phyloP scores from a whole-genome alignment of 2,888 invertebrate genomes.

The Microctonus aethiopoides region DNA sequence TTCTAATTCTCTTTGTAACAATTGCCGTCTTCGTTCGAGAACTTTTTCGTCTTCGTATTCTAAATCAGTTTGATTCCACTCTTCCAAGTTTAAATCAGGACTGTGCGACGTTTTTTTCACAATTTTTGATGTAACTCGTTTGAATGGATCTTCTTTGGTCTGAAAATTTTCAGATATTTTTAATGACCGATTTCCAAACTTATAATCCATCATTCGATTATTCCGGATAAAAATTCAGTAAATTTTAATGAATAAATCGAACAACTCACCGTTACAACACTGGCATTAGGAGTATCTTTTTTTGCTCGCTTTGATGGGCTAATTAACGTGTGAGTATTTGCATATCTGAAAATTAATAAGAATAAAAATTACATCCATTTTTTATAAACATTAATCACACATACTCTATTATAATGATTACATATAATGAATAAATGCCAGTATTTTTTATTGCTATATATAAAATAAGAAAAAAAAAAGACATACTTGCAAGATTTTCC shows the following conservation, averaged over 20 bases:
- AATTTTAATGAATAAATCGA: conserved; percentile 13
- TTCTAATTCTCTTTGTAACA: conserved; percentile 82
- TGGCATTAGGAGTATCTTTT: conserved; percentile 70
- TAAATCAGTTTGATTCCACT: conserved; percentile 82
- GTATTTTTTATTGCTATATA: no score
- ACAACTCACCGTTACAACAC: conserved; percentile 58
- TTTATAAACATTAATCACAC: not conserved
- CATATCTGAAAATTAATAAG: conserved; percentile 66
- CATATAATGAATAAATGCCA: no score
- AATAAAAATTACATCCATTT: not conserved
- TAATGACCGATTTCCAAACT: conserved; percentile 1
- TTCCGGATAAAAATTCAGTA: not conserved
- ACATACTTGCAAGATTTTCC: conserved; percentile 80
- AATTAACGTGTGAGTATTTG: conserved; percentile 78
- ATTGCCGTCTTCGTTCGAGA: conserved; percentile 79
- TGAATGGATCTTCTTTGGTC: conserved; percentile 74
- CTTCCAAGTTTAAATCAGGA: conserved; percentile 77
- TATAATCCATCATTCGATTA: not conserved
- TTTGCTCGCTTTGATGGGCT: conserved; percentile 82
- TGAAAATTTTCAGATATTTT: conserved; percentile 34
- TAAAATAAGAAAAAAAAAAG: conserved; percentile 11
- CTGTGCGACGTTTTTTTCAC: conserved; percentile 70
- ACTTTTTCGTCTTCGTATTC: conserved; percentile 85
- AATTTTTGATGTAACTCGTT: conserved; percentile 74
- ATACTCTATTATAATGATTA: not conserved